phyloP scores from a whole-genome alignment of 2,888 invertebrate genomes.

The Molanna angustata region DNA sequence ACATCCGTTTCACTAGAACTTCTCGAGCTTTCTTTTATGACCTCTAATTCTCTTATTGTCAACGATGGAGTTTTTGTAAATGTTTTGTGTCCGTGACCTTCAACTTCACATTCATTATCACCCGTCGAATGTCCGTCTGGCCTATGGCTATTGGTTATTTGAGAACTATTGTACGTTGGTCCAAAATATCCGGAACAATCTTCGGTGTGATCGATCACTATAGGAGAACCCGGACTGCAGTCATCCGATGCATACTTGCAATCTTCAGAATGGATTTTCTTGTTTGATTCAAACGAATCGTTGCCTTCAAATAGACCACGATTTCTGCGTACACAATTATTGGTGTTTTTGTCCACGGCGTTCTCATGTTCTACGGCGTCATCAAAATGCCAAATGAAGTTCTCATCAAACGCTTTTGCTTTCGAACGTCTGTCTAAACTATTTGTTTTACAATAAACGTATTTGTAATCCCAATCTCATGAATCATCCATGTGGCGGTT shows the following conservation, averaged over 20 bases:
- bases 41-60: constrained; percentile 53
- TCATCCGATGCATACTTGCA: background rate
- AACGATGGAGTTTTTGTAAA: constrained; percentile 52
- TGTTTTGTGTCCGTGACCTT: constrained; percentile 17
- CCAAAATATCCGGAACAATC: constrained; percentile 44
- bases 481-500: constrained; percentile 53
- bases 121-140: constrained; percentile 44
- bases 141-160: constrained; percentile 17
- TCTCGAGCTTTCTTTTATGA: constrained; percentile 54
- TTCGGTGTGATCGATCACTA: constrained; percentile 41
- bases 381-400: constrained; percentile 53
- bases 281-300: too few species aligned
- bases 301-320: constrained; percentile 44
- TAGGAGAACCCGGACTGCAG: background rate
- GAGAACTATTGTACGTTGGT: constrained; percentile 44
- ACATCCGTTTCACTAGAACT: constrained; percentile 47
- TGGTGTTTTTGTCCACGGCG: background rate
- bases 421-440: constrained; percentile 49
- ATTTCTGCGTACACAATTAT: constrained; percentile 35
- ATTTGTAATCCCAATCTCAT: constrained; percentile 55
- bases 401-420: constrained; percentile 51
- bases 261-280: too few species aligned
- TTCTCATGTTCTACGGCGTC: constrained; percentile 37
- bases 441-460: constrained; percentile 56
- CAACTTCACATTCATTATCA: constrained; percentile 44